Evolutionary conservation across 2,797 vertebrate genomes (phyloP), one percentile per base, ranked within the genome.

Genomic region (Synaphobranchus kaupii): DNA sequence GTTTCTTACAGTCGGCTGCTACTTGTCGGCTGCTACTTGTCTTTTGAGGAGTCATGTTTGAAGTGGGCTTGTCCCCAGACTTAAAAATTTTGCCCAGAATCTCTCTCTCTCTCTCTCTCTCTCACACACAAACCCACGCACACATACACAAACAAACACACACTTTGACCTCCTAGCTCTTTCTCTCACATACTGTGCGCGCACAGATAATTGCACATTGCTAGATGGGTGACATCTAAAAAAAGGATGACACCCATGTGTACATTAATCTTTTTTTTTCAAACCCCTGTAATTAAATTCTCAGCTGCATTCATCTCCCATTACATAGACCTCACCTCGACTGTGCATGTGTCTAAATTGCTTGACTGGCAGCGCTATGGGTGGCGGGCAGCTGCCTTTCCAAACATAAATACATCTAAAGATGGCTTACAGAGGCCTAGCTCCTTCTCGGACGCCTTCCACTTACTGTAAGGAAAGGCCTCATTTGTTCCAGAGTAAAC

Each of bases 1-100:
- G 88, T 92, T 93, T 93, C 90, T 95, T 91, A 88, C 94, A 95
- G 91, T 88, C 88, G 88, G 90, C 90, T 91, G 94, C 91, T 90
- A 94, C 90, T 92, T 90, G 88, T n/a, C 58, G 4, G 56, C 56
- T 4, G 58, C 90, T 39, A 87, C 73, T 85, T 89, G 89, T 90
- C 89, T 89, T 90, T 90, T 88, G 89, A 89, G 90, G 88, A 91
- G 90, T 87, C 85, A 4, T 89, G 89, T 91, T 93, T 89, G 90
- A 84, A 87, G 89, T 73, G 54, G 83, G 84, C 68, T 85, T 88
- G 76, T 84, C 85, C 85, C 66, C 84, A 86, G 85, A 87, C 60
- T 85, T 86, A 80, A 50, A 80, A 44, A 48, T 56, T n/a, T 83
- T 31, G 4, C n/a, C n/a, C 81, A 83, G 80, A 48, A 48, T 48